These are phyloP conservation scores for Tragelaphus imberbis DNA, from an alignment of 2,113 vertebrate species.

Conservation along the genomic window DNA sequence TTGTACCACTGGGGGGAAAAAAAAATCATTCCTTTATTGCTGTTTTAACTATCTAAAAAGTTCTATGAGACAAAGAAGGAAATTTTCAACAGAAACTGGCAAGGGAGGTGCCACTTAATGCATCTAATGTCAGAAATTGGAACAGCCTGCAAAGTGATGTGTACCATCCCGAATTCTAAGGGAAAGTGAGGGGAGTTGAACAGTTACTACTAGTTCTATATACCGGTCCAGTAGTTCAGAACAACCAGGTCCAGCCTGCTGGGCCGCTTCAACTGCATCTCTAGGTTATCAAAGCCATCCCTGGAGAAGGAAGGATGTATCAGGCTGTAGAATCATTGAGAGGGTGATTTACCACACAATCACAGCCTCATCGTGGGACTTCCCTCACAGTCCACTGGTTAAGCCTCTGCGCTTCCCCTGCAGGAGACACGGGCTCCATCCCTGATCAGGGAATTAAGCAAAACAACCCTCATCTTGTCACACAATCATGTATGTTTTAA, in stretches of 20 bases:
- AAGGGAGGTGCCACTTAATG: not conserved
- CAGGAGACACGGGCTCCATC: not conserved
- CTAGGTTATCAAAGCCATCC: no score
- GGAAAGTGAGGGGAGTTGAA: not conserved
- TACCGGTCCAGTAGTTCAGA: not conserved
- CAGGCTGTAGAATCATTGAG: not conserved
- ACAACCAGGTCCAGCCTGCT: not conserved
- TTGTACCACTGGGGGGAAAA: not conserved
- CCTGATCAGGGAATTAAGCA: not conserved
- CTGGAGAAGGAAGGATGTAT: not conserved
- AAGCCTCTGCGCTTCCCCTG: not conserved
- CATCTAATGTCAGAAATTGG: fast-evolving
- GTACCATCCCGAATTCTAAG: fast-evolving
- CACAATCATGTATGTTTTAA: not conserved
- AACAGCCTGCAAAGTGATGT: not conserved
- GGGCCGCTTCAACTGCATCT: not conserved
- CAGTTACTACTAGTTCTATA: not conserved
- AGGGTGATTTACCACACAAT: not conserved
- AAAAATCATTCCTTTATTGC: not conserved
- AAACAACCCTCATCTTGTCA: not conserved
- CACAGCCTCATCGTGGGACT: not conserved
- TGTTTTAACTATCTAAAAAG: not conserved
- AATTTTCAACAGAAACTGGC: not conserved
- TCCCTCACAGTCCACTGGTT: not conserved
- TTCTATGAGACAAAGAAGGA: not conserved